phyloP scores from a whole-genome alignment of 2,797 vertebrate species.

The Poeciliopsis presidionis region DNA sequence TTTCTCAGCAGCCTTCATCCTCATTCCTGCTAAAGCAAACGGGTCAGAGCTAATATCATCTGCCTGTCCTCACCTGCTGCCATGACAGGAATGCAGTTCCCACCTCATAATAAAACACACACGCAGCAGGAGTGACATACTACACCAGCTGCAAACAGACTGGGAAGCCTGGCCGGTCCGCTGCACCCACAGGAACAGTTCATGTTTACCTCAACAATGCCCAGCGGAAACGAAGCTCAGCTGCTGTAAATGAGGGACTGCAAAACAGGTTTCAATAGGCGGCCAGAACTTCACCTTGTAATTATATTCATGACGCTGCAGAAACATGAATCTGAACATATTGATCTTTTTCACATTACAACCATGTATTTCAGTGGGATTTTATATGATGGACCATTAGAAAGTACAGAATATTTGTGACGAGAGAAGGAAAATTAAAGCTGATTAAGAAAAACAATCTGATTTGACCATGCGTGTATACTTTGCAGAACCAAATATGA shows the following conservation, averaged over 20 bases:
- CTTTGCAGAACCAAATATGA: too few relatives aligned
- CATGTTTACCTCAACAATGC: slow-evolving; percentile 68
- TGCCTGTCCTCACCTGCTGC: slow-evolving; percentile 53
- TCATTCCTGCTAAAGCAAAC: slow-evolving; percentile 27
- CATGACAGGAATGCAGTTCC: slow-evolving; percentile 52
- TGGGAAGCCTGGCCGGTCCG: slow-evolving; percentile 19
- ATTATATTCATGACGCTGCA: slow-evolving; percentile 19
- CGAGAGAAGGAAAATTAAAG: background rate
- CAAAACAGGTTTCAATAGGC: slow-evolving; percentile 29
- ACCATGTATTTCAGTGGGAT: background rate
- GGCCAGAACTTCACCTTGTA: slow-evolving; percentile 13
- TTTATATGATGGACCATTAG: background rate
- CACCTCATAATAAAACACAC: slow-evolving; percentile 2
- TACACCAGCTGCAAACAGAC: slow-evolving; percentile 17
- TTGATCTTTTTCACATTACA: background rate
- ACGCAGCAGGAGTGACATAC: background rate
- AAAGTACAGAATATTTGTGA: background rate
- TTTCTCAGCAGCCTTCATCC: slow-evolving; percentile 22
- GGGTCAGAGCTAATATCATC: slow-evolving; percentile 43
- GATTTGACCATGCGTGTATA: background rate
- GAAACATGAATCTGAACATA: slow-evolving; percentile 18
- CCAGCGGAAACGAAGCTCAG: slow-evolving; percentile 44
- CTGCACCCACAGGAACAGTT: slow-evolving; percentile 60
- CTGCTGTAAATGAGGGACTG: slow-evolving; percentile 45
- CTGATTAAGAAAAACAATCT: background rate